Percentiles rank a stretch among this genome's conserved stretches.
phyloP scores from a whole-genome alignment of 1,140 invertebrate genomes.

The Zaprionus gabonicus region DNA sequence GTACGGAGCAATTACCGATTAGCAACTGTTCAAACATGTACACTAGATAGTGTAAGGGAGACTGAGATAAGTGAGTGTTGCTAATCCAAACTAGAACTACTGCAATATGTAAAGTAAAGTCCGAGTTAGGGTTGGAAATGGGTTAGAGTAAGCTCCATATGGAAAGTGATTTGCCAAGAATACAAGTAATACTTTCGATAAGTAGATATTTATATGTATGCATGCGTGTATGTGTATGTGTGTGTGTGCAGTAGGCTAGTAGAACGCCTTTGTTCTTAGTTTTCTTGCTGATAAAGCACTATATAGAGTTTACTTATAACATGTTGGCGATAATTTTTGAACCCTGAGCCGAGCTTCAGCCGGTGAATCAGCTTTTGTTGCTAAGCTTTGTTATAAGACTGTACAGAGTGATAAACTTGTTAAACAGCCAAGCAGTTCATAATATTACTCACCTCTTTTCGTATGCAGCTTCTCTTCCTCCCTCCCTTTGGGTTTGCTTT shows the following conservation, averaged over 20 bases:
- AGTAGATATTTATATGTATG: background rate
- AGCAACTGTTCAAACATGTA: background rate
- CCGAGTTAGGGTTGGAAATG: background rate
- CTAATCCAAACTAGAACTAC: background rate
- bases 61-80: constrained; percentile 5
- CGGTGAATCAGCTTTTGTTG: constrained; percentile 13
- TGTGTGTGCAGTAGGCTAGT: background rate
- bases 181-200: background rate
- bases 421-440: background rate
- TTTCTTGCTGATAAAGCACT: constrained; percentile 6
- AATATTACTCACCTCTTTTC: constrained; percentile 29
- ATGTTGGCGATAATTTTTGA: background rate
- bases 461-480: background rate
- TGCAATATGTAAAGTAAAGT: constrained; percentile 15
- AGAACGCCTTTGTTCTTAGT: constrained; percentile 13
- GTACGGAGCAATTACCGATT: constrained; percentile 24
- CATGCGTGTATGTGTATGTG: no score
- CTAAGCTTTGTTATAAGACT: background rate
- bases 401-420: constrained; percentile 1
- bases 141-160: background rate
- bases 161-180: background rate
- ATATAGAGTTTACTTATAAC: constrained; percentile 4
- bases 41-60: background rate
- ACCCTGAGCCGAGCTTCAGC: constrained; percentile 15
- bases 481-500: background rate